Base-by-base conservation (phyloP, 2,888 invertebrate species). In the Tubulanus polymorphus region DNA sequence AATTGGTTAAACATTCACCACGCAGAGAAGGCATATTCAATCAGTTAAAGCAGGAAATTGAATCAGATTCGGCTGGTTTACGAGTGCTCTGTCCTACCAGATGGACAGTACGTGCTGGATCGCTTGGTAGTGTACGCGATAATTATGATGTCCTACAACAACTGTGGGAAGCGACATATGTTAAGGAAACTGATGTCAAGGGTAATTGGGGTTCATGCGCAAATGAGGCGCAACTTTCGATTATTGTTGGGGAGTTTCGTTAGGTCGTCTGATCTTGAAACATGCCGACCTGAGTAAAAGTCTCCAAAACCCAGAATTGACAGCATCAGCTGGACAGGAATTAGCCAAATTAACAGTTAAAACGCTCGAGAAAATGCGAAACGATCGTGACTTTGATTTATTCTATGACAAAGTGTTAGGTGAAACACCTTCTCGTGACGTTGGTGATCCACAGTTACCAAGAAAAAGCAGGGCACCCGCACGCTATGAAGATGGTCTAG, bases 1-100 rank as follows among this genome's bases (percentile, higher is more conserved):
- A 60, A 25, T 53, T 64, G 18, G 28, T 63, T 5, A 62, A 57
- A 35, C 45, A 48, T 26, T 64, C 63, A 20, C 62, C 63, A 18
- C 54, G 49, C 50, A 49, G 57, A n/a, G 57, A 64, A n/a, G 45
- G 35, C 10, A 23, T 37, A 15, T 53, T 62, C 37, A 35, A 60
- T 23, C 6, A 55, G 6, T 6, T 64, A 1, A 65, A 59, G 41
- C 12, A 51, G 20, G 53, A 59, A 26, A 32, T 62, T 26, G 48
- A 18, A n/a, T 51, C 52, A n/a, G 54, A 56, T 1, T 54, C 53
- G 27, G 58, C 63, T 6, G 57, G 57, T 23, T 53, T 64, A 29
- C 25, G 63, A 12, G 50, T 49, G 1, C 47, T 55, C 45, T 50
- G 63, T 52, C 61, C 61, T 41, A 61, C 56, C 6, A 28, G 63